Percentiles rank a stretch among this genome's conserved stretches.
Conservation (phyloP, 2,888 invertebrate species). For the Monochamus alternatus region DNA sequence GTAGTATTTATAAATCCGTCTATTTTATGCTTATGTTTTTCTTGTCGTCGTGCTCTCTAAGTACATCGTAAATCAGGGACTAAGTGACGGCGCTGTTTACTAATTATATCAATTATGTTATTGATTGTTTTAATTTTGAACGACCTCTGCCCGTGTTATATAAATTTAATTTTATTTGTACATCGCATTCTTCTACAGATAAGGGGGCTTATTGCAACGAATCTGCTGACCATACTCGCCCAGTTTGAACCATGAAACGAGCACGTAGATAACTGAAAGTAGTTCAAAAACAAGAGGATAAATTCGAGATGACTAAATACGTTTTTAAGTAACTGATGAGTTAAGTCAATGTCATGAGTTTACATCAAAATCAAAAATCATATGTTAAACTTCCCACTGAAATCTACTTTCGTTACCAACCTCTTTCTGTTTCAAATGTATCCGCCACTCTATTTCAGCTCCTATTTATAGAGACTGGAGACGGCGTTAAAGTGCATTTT, state of each 20-base stretch:
- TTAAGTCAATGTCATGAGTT: no score
- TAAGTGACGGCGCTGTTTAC: neutral
- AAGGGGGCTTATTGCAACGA: neutral
- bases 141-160: neutral
- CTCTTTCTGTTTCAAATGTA: neutral
- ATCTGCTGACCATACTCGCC: no score
- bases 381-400: no score
- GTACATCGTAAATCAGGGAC: neutral
- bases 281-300: no score
- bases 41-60: conserved; percentile 2
- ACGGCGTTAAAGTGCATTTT: conserved; percentile 40
- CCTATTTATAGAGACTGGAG: conserved; percentile 36
- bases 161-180: neutral
- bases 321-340: no score
- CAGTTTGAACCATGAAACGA: no score
- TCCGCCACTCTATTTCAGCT: conserved; percentile 7
- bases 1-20: neutral
- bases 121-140: neutral
- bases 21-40: neutral
- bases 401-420: no score
- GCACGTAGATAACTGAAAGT: no score
- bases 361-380: no score
- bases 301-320: no score
- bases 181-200: neutral
- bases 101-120: conserved; percentile 7